Conservation (phyloP, 2,113 vertebrate species). For the Mixornis gularis region DNA sequence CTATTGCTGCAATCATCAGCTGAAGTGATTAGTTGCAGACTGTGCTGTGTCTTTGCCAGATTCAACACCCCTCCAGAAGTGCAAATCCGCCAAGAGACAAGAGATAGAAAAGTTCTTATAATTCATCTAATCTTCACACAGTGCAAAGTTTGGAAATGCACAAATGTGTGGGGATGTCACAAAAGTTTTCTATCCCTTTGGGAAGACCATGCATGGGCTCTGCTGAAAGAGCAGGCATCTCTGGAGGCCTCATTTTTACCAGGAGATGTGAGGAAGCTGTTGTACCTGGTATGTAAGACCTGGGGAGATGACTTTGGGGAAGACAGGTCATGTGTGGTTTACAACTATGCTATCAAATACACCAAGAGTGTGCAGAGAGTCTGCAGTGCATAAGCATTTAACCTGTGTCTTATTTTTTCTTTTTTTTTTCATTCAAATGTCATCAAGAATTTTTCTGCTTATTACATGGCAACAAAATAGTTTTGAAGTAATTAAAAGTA, state of each 20-base stretch:
- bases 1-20: constrained; percentile 1
- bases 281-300: background rate
- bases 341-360: background rate
- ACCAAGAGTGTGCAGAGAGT: background rate
- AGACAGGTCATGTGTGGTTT: rapidly evolving
- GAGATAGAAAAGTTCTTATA: background rate
- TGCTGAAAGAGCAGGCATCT: background rate
- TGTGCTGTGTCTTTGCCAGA: background rate
- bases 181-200: background rate
- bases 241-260: background rate
- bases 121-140: background rate
- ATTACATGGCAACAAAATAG: background rate
- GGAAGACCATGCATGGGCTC: background rate
- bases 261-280: background rate
- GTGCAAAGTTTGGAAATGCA: background rate
- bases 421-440: background rate
- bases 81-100: background rate
- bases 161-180: background rate
- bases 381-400: background rate
- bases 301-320: background rate
- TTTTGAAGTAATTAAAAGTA: background rate
- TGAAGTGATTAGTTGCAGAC: background rate
- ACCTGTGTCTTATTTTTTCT: background rate
- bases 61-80: background rate
- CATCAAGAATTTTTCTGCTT: background rate